These are phyloP conservation scores for Cephus runcator DNA, from an alignment of 2,888 invertebrate species.

Conservation along the genomic window DNA sequence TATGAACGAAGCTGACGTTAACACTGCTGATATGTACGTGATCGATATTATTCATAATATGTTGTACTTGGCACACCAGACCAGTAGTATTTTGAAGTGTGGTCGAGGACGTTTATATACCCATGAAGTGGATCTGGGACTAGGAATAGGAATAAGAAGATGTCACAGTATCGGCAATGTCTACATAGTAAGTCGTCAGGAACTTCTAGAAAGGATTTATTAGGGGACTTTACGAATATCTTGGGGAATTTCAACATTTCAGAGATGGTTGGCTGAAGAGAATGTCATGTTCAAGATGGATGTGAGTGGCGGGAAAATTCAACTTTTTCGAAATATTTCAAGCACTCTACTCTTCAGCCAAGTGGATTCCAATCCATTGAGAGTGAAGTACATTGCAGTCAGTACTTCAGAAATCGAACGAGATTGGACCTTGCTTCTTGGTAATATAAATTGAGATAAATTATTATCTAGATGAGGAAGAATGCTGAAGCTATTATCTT, in stretches of 20 bases:
- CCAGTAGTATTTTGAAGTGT: conserved; percentile 30
- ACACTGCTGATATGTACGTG: conserved; percentile 29
- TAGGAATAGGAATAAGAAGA: conserved; percentile 23
- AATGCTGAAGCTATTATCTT: neutral
- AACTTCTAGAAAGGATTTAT: neutral
- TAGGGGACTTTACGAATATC: conserved; percentile 1
- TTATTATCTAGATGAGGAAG: neutral
- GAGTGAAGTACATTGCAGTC: conserved; percentile 18
- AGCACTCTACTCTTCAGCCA: conserved; percentile 15
- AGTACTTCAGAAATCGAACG: conserved; percentile 19
- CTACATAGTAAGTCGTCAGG: conserved; percentile 24
- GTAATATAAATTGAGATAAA: conserved; percentile 4
- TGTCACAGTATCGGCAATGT: conserved; percentile 28
- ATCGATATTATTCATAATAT: conserved; percentile 28
- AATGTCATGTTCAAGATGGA: conserved; percentile 26
- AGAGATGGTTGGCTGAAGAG: conserved; percentile 29
- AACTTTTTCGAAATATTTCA: conserved; percentile 25
- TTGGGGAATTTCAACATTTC: conserved; percentile 2
- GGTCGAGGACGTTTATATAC: conserved; percentile 26
- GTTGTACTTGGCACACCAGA: conserved; percentile 19
- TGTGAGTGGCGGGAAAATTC: conserved; percentile 15
- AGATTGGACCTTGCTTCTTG: conserved; percentile 17
- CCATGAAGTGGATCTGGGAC: conserved; percentile 24
- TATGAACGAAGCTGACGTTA: conserved; percentile 18
- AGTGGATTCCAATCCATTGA: conserved; percentile 19